Evolutionary conservation across 2,113 vertebrate species (phyloP).

Genomic region (Odocoileus hemionus): DNA sequence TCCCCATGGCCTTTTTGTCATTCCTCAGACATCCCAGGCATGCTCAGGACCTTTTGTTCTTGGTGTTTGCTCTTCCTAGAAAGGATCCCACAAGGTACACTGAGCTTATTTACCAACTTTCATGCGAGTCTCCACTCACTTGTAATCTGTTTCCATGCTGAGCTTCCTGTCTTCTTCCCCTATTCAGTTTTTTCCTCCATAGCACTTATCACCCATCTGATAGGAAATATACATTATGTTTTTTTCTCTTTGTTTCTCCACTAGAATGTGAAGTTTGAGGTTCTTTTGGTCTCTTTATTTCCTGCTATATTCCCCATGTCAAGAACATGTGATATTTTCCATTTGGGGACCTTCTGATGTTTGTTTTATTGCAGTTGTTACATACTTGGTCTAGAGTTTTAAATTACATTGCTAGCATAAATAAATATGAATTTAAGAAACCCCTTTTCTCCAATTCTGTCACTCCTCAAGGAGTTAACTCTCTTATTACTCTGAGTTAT

Average conservation of each 20-base stretch:
- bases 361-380: background rate
- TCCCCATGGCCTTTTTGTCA: background rate
- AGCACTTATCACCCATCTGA: background rate
- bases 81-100: background rate
- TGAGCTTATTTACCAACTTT: background rate
- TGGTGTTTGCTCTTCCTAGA: background rate
- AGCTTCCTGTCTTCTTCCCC: background rate
- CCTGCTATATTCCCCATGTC: background rate
- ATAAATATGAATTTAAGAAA: background rate
- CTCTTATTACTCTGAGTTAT: background rate
- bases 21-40: background rate
- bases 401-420: background rate
- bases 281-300: background rate
- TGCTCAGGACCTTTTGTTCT: background rate
- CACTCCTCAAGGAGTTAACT: slow-evolving; percentile 3
- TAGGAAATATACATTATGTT: background rate
- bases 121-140: background rate
- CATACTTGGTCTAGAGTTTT: background rate
- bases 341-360: background rate
- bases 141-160: background rate
- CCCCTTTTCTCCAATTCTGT: background rate
- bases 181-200: background rate
- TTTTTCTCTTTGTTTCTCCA: background rate
- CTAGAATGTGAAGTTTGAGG: background rate
- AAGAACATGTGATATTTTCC: background rate